Evolutionary conservation across 2,113 vertebrate genomes (phyloP).

Genomic region (Phaethon lepturus): DNA sequence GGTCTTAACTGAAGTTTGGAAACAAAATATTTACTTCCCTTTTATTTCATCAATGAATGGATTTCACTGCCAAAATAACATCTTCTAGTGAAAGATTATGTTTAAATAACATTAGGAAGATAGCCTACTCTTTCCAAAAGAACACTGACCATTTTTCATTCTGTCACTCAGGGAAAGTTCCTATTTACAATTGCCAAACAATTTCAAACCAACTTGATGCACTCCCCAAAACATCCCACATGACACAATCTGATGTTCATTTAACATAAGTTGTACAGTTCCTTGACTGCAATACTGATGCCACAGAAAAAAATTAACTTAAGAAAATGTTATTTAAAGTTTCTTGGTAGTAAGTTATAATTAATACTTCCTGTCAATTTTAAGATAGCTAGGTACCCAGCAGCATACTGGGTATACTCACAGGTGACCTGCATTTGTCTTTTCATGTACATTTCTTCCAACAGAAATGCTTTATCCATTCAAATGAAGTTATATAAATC

Average conservation of each 20-base stretch:
- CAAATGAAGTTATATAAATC: not conserved
- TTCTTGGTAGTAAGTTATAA: not conserved
- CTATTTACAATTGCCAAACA: not conserved
- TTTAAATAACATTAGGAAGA: not conserved
- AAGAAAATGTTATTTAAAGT: not conserved
- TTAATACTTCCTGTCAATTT: not conserved
- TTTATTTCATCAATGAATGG: not conserved
- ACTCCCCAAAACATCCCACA: not conserved
- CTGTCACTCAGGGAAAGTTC: not conserved
- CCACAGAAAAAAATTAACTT: not conserved
- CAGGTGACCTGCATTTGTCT: not conserved
- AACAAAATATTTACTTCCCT: conserved; percentile 13
- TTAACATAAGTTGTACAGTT: not conserved
- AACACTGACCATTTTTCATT: not conserved
- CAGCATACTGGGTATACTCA: not conserved
- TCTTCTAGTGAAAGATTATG: not conserved
- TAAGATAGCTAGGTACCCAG: not conserved
- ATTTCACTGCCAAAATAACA: not conserved
- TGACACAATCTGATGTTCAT: not conserved
- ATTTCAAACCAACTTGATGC: not conserved
- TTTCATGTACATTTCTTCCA: not conserved
- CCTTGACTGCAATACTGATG: not conserved
- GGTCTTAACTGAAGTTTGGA: not conserved
- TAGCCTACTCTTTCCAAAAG: not conserved
- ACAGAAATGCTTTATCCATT: not conserved